These are phyloP conservation scores for Patella caerulea DNA, from an alignment of 2,888 invertebrate species.

Conservation along the genomic window DNA sequence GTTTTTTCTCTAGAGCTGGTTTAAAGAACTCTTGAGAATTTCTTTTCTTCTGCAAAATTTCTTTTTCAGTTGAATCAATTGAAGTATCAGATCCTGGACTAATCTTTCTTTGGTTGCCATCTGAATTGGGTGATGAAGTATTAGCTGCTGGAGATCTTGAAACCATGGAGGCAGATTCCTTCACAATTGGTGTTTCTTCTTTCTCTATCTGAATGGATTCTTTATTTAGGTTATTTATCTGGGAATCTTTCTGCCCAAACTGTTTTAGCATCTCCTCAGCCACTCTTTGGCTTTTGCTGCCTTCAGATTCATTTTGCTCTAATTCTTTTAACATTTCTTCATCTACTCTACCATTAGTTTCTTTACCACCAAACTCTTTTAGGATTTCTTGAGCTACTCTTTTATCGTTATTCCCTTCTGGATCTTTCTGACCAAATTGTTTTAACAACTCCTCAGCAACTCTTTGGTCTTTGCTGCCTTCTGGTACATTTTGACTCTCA, in stretches of 20 bases:
- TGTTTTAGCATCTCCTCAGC: slow-evolving; percentile 27
- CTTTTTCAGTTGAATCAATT: not conserved
- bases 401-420: slow-evolving; percentile 5
- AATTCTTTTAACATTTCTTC: not conserved
- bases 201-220: not conserved
- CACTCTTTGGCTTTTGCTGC: slow-evolving; percentile 20
- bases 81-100: not conserved
- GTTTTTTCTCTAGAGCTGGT: not conserved
- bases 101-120: not conserved
- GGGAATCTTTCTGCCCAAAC: slow-evolving; percentile 25
- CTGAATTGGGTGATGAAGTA: too few species aligned
- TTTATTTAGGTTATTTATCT: not conserved
- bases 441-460: slow-evolving; percentile 31
- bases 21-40: not conserved
- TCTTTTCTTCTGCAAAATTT: not conserved
- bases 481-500: slow-evolving; percentile 13
- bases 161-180: too few species aligned
- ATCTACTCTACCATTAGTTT: slow-evolving; percentile 12
- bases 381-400: slow-evolving; percentile 27
- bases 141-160: not conserved
- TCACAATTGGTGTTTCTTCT: not conserved
- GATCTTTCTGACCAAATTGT: slow-evolving; percentile 22
- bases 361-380: slow-evolving; percentile 26
- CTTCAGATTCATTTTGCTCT: not conserved
- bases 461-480: slow-evolving; percentile 22